phyloP scores from a whole-genome alignment of 2,797 vertebrate species.

The Myotis findleyi region DNA sequence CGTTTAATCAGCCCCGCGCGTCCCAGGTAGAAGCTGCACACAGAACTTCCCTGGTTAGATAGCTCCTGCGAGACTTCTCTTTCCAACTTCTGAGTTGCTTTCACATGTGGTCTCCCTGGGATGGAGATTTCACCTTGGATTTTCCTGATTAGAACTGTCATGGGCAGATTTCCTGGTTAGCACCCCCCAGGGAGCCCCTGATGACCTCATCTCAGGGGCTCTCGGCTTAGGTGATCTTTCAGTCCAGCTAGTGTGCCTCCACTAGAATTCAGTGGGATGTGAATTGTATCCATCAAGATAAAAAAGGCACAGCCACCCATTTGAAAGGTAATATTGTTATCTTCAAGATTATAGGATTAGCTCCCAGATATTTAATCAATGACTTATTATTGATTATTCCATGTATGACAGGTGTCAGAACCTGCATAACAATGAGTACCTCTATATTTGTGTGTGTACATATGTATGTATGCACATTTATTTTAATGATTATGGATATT shows the following conservation, averaged over 20 bases:
- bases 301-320: background rate
- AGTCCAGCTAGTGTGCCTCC: background rate
- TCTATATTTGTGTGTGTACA: background rate
- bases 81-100: background rate
- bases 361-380: background rate
- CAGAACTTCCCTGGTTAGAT: background rate
- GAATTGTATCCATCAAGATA: background rate
- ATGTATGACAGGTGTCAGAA: background rate
- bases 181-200: background rate
- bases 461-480: background rate
- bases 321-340: conserved; percentile 37
- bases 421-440: background rate
- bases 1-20: background rate
- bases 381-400: background rate
- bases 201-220: background rate
- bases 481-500: conserved; percentile 24
- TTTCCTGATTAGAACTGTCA: background rate
- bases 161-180: background rate
- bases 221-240: background rate
- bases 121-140: background rate
- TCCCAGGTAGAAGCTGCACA: background rate
- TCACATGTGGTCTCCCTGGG: background rate
- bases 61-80: background rate
- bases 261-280: background rate
- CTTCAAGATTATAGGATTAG: background rate